Evolutionary conservation across 2,888 invertebrate genomes (phyloP), one percentile per base, ranked within the genome.

Genomic region (Cordylochernes scorpioides): DNA sequence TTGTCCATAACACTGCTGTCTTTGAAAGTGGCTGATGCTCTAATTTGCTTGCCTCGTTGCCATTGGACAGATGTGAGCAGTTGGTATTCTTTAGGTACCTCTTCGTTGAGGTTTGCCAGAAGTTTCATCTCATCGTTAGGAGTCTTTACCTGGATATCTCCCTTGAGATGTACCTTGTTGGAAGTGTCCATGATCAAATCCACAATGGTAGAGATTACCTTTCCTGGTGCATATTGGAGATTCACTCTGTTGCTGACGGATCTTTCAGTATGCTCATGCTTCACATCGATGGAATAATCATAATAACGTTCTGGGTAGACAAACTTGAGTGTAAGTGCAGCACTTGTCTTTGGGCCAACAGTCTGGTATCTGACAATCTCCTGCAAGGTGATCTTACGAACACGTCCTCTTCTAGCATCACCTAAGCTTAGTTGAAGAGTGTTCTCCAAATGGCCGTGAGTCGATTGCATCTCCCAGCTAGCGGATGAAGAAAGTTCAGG

Each of bases 371-470:
- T 24, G n/a, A 38, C 10, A 14, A 38, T 38, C 10, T 38, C 33
- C 24, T 38, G 33, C 9, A 38, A 5, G 10, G 25, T 33, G 12
- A 38, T 31, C 4, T 26, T 38, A 18, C 38, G 39, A 7, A 36
- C 18, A n/a, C 35, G 14, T 15, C 33, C 33, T 18, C 35, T 27
- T 8, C 24, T 27, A 9, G 37, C 32, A 27, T 31, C 34, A 6
- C 40, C 39, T 17, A 39, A 18, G 6, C 26, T 14, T 5, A 36
- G 12, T 3, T 30, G 18, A 5, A 39, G 21, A 6, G 24, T 33
- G 16, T 35, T 39, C 18, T 39, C 38, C 5, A 36, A 25, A 17
- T 38, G 38, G 5, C 39, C 38, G 6, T 32, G 30, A 8, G 39
- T 36, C 5, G 26, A 31, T 32, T 36, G 36, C 10, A 29, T 38